Evolutionary conservation across 2,797 vertebrate genomes (phyloP).

Genomic region (Danionella dracula): DNA sequence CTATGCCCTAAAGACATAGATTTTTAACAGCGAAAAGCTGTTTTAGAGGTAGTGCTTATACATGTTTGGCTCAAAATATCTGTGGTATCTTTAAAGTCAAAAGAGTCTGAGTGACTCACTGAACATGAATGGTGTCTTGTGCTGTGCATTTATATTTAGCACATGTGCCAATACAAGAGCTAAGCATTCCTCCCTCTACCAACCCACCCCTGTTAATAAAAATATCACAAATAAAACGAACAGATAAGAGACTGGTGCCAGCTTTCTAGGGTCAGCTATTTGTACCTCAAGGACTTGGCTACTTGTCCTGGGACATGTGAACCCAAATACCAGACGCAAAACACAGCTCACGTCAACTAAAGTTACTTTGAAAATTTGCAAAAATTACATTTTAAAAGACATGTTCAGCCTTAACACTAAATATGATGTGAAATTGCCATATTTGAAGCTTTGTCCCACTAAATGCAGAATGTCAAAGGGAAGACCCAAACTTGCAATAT

Average conservation of each 20-base stretch:
- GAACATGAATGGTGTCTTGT: conserved; percentile 3
- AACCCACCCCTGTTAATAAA: conserved; percentile 45
- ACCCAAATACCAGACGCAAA: conserved; percentile 17
- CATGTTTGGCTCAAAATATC: too few relatives aligned
- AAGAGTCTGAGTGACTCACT: neutral
- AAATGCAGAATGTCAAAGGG: too few relatives aligned
- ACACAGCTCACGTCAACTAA: conserved; percentile 2
- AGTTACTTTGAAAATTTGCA: too few relatives aligned
- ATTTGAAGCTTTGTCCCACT: too few relatives aligned
- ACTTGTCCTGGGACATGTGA: conserved; percentile 47
- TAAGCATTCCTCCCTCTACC: neutral
- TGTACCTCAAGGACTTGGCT: conserved; percentile 8
- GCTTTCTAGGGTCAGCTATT: conserved; percentile 8
- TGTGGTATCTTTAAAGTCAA: too few relatives aligned
- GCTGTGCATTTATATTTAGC: conserved; percentile 1
- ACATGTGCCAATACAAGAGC: neutral
- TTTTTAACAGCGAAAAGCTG: too few relatives aligned
- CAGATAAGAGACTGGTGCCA: conserved; percentile 19
- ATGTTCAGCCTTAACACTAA: too few relatives aligned
- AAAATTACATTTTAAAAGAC: too few relatives aligned
- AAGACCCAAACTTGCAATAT: too few relatives aligned
- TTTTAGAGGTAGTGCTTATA: too few relatives aligned
- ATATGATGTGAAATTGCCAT: too few relatives aligned
- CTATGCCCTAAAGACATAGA: too few relatives aligned
- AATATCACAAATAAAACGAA: conserved; percentile 52